Evolutionary conservation across 1,140 invertebrate genomes (phyloP).

Genomic region (Neodiprion lecontei): DNA sequence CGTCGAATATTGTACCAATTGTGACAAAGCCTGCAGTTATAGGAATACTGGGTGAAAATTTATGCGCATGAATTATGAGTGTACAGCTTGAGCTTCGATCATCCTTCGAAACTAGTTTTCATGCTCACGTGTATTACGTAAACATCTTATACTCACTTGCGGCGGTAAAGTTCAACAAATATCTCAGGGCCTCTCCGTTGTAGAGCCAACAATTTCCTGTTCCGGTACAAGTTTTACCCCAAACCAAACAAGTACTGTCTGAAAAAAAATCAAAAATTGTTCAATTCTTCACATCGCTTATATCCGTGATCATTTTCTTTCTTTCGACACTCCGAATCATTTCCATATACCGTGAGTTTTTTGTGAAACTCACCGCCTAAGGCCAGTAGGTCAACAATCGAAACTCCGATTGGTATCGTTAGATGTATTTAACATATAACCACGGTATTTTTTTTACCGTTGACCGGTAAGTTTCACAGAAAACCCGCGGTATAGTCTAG

Average conservation of each 20-base stretch:
- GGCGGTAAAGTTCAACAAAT: slow-evolving; percentile 72
- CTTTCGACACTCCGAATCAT: too few relatives aligned
- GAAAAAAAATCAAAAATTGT: slow-evolving; percentile 35
- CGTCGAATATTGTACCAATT: slow-evolving; percentile 71
- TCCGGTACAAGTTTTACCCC: slow-evolving; percentile 76
- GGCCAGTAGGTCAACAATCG: too few relatives aligned
- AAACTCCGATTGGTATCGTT: too few relatives aligned
- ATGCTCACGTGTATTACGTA: background rate
- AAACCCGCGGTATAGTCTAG: too few relatives aligned
- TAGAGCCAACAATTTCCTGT: slow-evolving; percentile 80
- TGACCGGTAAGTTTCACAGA: too few relatives aligned
- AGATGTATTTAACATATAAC: too few relatives aligned
- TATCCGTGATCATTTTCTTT: too few relatives aligned
- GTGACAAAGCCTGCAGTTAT: slow-evolving; percentile 63
- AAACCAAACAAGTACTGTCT: slow-evolving; percentile 74
- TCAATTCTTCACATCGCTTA: too few relatives aligned
- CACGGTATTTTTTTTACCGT: too few relatives aligned
- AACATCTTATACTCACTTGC: slow-evolving; percentile 58
- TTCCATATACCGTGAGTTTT: too few relatives aligned
- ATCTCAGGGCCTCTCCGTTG: slow-evolving; percentile 69
- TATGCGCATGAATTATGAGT: slow-evolving; percentile 10
- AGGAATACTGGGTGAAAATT: slow-evolving; percentile 6
- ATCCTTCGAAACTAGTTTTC: background rate
- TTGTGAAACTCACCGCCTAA: too few relatives aligned
- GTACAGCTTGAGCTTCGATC: background rate